phyloP scores from a whole-genome alignment of 2,797 vertebrate genomes.

The Parotocinclus haroldoi region DNA sequence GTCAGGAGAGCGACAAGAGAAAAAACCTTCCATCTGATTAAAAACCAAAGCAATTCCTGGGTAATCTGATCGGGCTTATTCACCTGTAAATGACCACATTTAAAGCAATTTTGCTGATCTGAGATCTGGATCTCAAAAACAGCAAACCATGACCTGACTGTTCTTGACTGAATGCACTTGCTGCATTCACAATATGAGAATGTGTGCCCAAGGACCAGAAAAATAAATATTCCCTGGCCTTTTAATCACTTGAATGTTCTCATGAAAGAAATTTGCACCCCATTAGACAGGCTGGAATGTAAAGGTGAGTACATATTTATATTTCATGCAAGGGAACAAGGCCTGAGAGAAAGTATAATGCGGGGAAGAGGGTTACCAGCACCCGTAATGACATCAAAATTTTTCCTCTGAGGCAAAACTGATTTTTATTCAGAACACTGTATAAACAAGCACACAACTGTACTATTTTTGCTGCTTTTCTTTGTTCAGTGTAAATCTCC shows the following conservation, averaged over 20 bases:
- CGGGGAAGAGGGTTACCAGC: conserved; percentile 18
- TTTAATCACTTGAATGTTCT: conserved; percentile 25
- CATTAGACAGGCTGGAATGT: not conserved
- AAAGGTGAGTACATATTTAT: conserved; percentile 14
- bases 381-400: conserved; percentile 52
- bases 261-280: conserved; percentile 33
- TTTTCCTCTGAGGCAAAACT: conserved; percentile 47
- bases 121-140: not conserved
- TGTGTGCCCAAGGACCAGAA: conserved; percentile 23
- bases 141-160: not conserved
- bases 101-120: conserved; percentile 4
- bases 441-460: conserved; percentile 44
- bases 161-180: not conserved
- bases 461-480: conserved; percentile 7
- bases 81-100: conserved; percentile 7
- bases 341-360: conserved; percentile 39
- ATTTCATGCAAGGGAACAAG: conserved; percentile 14
- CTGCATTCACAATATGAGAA: not conserved
- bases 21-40: not conserved
- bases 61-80: not conserved
- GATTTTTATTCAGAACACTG: conserved; percentile 41
- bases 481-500: conserved; percentile 36
- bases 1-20: not conserved
- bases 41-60: not conserved
- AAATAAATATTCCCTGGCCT: conserved; percentile 46